phyloP scores from a whole-genome alignment of 53 echinoderm and acorn worm species.

The Crossaster papposus region DNA sequence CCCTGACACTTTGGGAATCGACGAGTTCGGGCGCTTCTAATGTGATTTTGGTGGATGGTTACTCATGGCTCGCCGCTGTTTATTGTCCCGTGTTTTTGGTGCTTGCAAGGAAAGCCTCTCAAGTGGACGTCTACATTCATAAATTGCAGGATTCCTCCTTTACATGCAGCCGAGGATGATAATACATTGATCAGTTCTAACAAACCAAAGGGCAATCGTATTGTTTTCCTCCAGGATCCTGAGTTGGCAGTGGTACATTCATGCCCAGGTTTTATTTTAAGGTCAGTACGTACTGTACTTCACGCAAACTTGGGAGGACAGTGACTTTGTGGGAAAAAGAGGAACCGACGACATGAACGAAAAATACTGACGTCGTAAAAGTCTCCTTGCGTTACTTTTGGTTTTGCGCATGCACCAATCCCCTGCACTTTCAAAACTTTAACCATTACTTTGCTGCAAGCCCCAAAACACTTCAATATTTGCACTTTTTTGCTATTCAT shows the following conservation, averaged over 20 bases:
- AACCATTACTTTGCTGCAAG: too few species aligned
- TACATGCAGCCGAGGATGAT: neutral
- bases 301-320: too few species aligned
- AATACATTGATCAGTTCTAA: neutral
- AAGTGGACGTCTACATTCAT: neutral
- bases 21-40: neutral
- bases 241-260: neutral
- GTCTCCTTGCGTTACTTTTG: too few species aligned
- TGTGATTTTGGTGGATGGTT: conserved; percentile 22
- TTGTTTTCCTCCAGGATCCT: neutral
- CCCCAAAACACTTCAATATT: too few species aligned
- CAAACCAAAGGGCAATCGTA: neutral
- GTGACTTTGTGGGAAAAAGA: too few species aligned
- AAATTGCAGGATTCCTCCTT: neutral
- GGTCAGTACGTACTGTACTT: neutral
- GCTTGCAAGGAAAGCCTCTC: neutral
- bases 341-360: too few species aligned
- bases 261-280: neutral
- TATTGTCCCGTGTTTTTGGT: neutral
- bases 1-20: conserved; percentile 26
- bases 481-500: too few species aligned
- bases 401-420: too few species aligned
- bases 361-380: too few species aligned
- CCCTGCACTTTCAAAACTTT: too few species aligned
- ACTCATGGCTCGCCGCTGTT: neutral